A percentile compares a stretch with the other conserved stretches of the same genome.
phyloP scores from a whole-genome alignment of 2,797 vertebrate genomes.

The Lepilemur septentrionalis region DNA sequence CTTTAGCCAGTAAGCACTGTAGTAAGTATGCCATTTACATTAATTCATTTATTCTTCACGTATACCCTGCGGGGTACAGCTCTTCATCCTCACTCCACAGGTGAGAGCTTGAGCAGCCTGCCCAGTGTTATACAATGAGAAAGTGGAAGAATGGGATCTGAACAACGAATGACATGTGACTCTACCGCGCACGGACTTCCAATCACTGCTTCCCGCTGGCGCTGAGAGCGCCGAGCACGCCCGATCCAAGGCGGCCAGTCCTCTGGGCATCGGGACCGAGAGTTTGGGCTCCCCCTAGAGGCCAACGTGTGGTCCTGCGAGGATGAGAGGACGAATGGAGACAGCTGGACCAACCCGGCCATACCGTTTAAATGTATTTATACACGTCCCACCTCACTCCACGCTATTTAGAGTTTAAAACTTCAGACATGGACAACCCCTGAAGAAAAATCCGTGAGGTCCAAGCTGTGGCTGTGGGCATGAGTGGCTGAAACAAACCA shows the following conservation, averaged over 20 bases:
- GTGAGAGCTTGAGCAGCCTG: not conserved
- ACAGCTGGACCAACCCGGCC: too few relatives aligned
- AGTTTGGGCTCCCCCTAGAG: not conserved
- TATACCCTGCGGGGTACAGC: not conserved
- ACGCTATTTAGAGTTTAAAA: not conserved
- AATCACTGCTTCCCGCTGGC: not conserved
- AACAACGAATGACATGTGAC: not conserved
- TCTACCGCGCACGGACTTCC: not conserved
- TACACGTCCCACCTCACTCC: not conserved
- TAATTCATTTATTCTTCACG: not conserved
- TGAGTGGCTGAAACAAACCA: not conserved
- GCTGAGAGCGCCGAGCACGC: not conserved
- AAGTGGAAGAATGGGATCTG: not conserved
- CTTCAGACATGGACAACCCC: too few relatives aligned
- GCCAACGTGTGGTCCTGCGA: rapidly evolving
- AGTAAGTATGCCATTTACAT: not conserved
- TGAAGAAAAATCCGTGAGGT: not conserved
- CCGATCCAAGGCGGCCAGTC: rapidly evolving
- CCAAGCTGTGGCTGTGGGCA: not conserved
- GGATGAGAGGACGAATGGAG: not conserved
- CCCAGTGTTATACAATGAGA: not conserved
- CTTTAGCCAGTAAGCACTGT: not conserved
- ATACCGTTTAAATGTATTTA: not conserved
- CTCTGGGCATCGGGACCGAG: too few relatives aligned
- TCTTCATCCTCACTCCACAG: not conserved